phyloP scores from a whole-genome alignment of 2,888 invertebrate genomes.

The Euphydryas editha region DNA sequence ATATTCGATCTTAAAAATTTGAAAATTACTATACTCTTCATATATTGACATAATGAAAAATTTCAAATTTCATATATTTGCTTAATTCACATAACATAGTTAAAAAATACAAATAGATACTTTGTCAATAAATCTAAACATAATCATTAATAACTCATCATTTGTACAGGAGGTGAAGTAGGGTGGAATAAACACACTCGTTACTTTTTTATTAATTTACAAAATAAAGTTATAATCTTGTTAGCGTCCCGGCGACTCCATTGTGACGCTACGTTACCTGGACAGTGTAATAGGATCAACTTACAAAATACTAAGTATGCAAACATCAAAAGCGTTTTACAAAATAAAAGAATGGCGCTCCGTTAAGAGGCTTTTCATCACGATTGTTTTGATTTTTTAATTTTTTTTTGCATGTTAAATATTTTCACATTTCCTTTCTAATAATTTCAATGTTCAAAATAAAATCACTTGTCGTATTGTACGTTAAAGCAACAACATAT shows the following conservation, averaged over 20 bases:
- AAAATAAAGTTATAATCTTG: conserved; percentile 83
- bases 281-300: conserved; percentile 84
- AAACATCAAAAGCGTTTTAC: conserved; percentile 79
- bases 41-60: too few relatives aligned
- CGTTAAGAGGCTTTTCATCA: conserved; percentile 73
- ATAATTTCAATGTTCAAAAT: not conserved
- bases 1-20: too few relatives aligned
- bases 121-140: not conserved
- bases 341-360: conserved; percentile 69
- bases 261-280: conserved; percentile 76
- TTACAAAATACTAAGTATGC: conserved; percentile 82
- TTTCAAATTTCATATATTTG: too few relatives aligned
- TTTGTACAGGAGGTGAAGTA: conserved; percentile 42
- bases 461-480: not conserved
- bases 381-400: conserved; percentile 47
- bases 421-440: not conserved
- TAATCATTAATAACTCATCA: conserved; percentile 26
- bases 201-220: conserved; percentile 79
- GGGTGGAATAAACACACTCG: conserved; percentile 61
- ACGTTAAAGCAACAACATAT: conserved; percentile 24
- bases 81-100: too few relatives aligned
- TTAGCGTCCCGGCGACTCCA: conserved; percentile 74
- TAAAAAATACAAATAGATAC: not conserved
- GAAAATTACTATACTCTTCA: too few relatives aligned
- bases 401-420: conserved; percentile 33